Evolutionary conservation across 2,888 invertebrate genomes (phyloP).

Genomic region (Andrena chrysosceles): DNA sequence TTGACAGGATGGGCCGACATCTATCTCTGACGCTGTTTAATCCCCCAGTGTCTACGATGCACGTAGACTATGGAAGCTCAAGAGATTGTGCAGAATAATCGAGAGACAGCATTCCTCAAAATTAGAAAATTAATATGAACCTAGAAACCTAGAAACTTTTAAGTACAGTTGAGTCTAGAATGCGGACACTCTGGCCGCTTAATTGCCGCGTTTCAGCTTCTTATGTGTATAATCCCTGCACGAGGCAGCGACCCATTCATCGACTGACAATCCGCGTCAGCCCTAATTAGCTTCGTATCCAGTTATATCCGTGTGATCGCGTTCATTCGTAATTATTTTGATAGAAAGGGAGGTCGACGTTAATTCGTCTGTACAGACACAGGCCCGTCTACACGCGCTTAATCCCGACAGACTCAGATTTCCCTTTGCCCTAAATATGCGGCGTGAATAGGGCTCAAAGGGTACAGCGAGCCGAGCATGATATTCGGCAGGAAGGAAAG

Average conservation of each 20-base stretch:
- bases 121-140: not conserved
- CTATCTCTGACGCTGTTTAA: slow-evolving; percentile 15
- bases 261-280: not conserved
- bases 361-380: not conserved
- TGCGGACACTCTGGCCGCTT: not conserved
- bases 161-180: not conserved
- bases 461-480: slow-evolving; percentile 3
- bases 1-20: slow-evolving; percentile 32
- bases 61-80: not conserved
- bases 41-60: slow-evolving; percentile 10
- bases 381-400: slow-evolving; percentile 14
- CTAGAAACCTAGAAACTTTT: not conserved
- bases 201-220: not conserved
- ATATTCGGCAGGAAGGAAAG: slow-evolving; percentile 40
- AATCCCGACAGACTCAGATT: not conserved
- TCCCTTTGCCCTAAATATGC: slow-evolving; percentile 21
- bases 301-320: not conserved
- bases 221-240: not conserved
- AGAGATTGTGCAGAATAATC: not conserved
- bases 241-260: not conserved
- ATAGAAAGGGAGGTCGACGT: too few species aligned
- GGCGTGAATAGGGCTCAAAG: slow-evolving; percentile 44
- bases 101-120: not conserved
- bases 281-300: not conserved
- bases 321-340: slow-evolving; percentile 17